Conservation (phyloP, 2,888 invertebrate genomes). For the Orchesella flavescens region DNA sequence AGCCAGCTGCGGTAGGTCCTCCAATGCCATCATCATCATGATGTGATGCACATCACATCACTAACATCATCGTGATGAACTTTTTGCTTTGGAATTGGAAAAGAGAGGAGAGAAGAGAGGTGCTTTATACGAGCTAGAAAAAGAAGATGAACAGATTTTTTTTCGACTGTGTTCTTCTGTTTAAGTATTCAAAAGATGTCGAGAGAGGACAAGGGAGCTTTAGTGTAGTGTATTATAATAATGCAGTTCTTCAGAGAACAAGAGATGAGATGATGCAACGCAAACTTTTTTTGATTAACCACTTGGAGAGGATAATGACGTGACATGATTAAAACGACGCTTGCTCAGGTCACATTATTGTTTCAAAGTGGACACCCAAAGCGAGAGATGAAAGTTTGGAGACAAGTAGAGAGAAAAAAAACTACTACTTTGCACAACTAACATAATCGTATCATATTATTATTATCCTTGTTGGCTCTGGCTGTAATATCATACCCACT, state of each 20-base stretch:
- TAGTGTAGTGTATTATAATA: too few relatives aligned
- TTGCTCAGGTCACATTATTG: slow-evolving; percentile 41
- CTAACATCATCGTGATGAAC: too few relatives aligned
- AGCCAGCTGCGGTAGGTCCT: slow-evolving; percentile 58
- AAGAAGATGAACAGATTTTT: slow-evolving; percentile 28
- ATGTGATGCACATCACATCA: too few relatives aligned
- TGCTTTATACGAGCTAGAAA: too few relatives aligned
- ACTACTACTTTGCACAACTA: background rate
- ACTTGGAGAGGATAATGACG: slow-evolving; percentile 33
- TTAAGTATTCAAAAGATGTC: slow-evolving; percentile 43
- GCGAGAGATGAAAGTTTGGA: background rate
- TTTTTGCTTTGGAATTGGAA: too few relatives aligned
- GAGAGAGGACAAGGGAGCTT: background rate
- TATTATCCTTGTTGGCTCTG: background rate
- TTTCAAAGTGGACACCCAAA: slow-evolving; percentile 26
- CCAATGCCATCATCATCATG: slow-evolving; percentile 8
- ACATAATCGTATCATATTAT: background rate
- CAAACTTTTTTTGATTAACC: slow-evolving; percentile 22
- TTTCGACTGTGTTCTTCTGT: slow-evolving; percentile 20
- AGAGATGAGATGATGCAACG: slow-evolving; percentile 8
- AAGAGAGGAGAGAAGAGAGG: background rate
- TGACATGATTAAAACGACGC: slow-evolving; percentile 57
- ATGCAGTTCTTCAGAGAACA: too few relatives aligned
- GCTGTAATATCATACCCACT: background rate
- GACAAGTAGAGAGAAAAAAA: background rate